These are phyloP conservation scores for Aurelia sp. DNA, from an alignment of 30 jellyfish, hydroid and myxozoan species.

Conservation along the genomic window DNA sequence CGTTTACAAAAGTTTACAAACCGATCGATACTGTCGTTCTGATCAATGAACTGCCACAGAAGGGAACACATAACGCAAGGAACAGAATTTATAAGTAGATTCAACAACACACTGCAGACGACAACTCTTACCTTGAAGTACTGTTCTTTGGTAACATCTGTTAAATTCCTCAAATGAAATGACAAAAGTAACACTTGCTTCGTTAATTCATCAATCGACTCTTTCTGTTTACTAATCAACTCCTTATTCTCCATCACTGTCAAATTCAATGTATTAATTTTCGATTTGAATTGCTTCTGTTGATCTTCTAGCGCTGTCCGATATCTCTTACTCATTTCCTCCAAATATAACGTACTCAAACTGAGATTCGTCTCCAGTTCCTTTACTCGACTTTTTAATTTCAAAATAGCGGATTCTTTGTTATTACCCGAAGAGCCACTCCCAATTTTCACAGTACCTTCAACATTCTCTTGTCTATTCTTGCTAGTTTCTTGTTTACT, in stretches of 20 bases:
- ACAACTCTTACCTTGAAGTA: slow-evolving; percentile 42
- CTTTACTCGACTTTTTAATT: slow-evolving; percentile 82
- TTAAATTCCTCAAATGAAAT: slow-evolving; percentile 42
- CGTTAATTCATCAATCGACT: slow-evolving; percentile 54
- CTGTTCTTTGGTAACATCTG: slow-evolving; percentile 62
- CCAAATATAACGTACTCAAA: slow-evolving; percentile 89
- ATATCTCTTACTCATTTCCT: slow-evolving; percentile 96
- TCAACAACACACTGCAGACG: too few species aligned
- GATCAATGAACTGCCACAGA: too few species aligned
- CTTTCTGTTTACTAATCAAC: slow-evolving; percentile 39
- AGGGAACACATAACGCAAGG: too few species aligned
- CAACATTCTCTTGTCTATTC: not conserved
- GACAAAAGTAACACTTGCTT: slow-evolving; percentile 45
- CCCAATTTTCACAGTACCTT: slow-evolving; percentile 44
- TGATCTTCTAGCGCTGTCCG: slow-evolving; percentile 94
- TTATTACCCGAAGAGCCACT: slow-evolving; percentile 85
- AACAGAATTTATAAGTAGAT: too few species aligned
- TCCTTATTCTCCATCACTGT: slow-evolving; percentile 33
- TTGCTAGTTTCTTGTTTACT: not conserved
- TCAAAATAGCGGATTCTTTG: slow-evolving; percentile 94
- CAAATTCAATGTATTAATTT: slow-evolving; percentile 59
- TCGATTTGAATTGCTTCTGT: slow-evolving; percentile 80
- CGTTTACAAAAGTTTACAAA: too few species aligned
- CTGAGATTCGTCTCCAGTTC: slow-evolving; percentile 89
- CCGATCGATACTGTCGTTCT: too few species aligned